A percentile compares a stretch with the other conserved stretches of the same genome.
Evolutionary conservation across 2,113 vertebrate genomes (phyloP).

Genomic region (Ranitomeya variabilis): DNA sequence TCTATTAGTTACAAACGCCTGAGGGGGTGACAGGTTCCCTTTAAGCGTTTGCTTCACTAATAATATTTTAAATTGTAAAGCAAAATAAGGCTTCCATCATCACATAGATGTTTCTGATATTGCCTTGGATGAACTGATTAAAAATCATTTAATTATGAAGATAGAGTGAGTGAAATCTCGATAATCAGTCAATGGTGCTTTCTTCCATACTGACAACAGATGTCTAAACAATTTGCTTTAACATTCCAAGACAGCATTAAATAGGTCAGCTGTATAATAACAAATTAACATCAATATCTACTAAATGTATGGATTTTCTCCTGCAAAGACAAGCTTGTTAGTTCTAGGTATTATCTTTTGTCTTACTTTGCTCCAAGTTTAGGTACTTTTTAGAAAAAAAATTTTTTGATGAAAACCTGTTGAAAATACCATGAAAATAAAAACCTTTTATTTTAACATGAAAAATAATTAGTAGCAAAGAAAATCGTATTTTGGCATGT

Average conservation of each 20-base stretch:
- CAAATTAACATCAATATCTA: conserved; percentile 1
- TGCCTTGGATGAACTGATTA: neutral
- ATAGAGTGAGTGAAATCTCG: conserved; percentile 18
- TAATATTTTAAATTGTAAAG: neutral
- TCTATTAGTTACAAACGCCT: too few relatives aligned
- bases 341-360: neutral
- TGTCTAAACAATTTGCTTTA: conserved; percentile 17
- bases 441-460: neutral
- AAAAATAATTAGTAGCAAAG: neutral
- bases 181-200: conserved; percentile 12
- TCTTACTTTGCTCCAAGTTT: neutral
- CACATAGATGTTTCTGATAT: neutral
- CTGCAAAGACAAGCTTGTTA: neutral
- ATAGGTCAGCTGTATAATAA: conserved; percentile 18
- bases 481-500: too few relatives aligned
- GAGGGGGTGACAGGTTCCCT: too few relatives aligned
- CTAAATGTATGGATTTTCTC: conserved; percentile 19
- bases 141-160: conserved; percentile 18
- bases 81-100: neutral
- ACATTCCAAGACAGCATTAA: conserved; percentile 14
- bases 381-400: neutral
- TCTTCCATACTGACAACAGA: conserved; percentile 8
- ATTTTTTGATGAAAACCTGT: neutral
- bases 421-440: neutral
- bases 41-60: neutral